Percentiles rank a stretch among this genome's conserved stretches.
These are phyloP conservation scores for Hycleus cichorii DNA, from an alignment of 1,140 invertebrate species.

Conservation along the genomic window DNA sequence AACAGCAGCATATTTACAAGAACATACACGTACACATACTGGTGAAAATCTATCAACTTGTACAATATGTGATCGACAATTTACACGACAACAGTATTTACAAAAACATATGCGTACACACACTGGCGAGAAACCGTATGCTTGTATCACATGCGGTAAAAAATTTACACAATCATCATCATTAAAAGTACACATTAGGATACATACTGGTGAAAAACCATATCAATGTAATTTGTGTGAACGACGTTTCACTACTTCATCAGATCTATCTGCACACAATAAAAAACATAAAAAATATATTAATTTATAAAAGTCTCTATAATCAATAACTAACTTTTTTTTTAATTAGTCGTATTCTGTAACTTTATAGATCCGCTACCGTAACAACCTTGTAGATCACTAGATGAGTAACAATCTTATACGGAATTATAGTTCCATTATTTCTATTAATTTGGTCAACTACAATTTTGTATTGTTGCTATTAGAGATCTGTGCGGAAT, in stretches of 20 bases:
- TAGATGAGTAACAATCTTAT: too few species aligned
- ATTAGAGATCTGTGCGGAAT: too few species aligned
- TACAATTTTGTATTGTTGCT: too few species aligned
- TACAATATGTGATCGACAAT: conserved; percentile 45
- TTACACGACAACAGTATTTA: conserved; percentile 40
- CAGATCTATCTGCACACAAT: conserved; percentile 55
- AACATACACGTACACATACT: conserved; percentile 29
- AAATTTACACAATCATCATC: conserved; percentile 64
- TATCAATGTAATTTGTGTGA: conserved; percentile 45
- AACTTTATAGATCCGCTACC: too few species aligned
- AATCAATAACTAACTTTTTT: not conserved
- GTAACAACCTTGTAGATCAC: too few species aligned
- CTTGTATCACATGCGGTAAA: conserved; percentile 68
- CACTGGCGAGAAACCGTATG: conserved; percentile 69
- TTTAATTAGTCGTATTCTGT: too few species aligned
- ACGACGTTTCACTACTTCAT: conserved; percentile 51
- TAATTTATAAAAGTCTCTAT: conserved; percentile 23
- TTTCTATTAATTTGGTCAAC: too few species aligned
- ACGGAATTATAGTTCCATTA: too few species aligned
- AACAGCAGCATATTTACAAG: conserved; percentile 33
- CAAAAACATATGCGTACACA: conserved; percentile 44
- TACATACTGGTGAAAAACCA: conserved; percentile 56
- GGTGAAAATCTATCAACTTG: conserved; percentile 42
- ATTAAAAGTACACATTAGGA: conserved; percentile 50
- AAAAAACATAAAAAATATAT: conserved; percentile 51